A percentile compares a stretch with the other conserved stretches of the same genome.
phyloP scores from a whole-genome alignment of 2,888 invertebrate genomes.

The Plusia festucae region DNA sequence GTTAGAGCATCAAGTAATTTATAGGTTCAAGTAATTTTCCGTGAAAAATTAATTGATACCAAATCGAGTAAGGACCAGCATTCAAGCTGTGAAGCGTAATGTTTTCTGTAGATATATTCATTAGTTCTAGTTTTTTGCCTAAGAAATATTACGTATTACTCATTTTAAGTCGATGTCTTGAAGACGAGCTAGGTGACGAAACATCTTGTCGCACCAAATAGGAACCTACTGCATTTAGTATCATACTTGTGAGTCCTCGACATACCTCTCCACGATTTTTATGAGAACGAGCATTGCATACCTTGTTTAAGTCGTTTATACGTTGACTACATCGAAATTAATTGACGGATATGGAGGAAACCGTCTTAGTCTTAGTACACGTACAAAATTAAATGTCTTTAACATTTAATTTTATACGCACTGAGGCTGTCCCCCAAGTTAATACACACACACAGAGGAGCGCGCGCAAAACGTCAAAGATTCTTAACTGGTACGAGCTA shows the following conservation, averaged over 20 bases:
- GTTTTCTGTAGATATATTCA: constrained; percentile 39
- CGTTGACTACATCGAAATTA: background rate
- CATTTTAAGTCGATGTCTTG: background rate
- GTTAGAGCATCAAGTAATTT: constrained; percentile 48
- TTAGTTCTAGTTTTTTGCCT: constrained; percentile 48
- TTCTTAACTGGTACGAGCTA: constrained; percentile 78
- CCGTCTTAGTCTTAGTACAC: background rate
- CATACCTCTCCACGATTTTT: constrained; percentile 1
- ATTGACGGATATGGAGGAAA: background rate
- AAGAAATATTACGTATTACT: constrained; percentile 16
- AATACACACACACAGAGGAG: constrained; percentile 57
- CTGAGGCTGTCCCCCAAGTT: constrained; percentile 54
- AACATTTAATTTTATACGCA: constrained; percentile 39
- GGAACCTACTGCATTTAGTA: background rate
- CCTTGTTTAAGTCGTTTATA: background rate
- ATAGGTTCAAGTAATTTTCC: constrained; percentile 42
- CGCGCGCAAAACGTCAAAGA: constrained; percentile 69
- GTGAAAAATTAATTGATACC: constrained; percentile 65
- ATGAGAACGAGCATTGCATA: background rate
- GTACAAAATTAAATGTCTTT: no score
- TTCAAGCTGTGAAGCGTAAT: constrained; percentile 32
- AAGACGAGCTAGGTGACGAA: constrained; percentile 4
- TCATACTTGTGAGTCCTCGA: constrained; percentile 1
- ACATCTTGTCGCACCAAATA: constrained; percentile 6
- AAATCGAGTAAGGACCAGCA: constrained; percentile 50